A percentile compares a stretch with the other conserved stretches of the same genome.
phyloP scores from a whole-genome alignment of 35 echinoderm and acorn worm species.

The Heliocidaris erythrogramma region DNA sequence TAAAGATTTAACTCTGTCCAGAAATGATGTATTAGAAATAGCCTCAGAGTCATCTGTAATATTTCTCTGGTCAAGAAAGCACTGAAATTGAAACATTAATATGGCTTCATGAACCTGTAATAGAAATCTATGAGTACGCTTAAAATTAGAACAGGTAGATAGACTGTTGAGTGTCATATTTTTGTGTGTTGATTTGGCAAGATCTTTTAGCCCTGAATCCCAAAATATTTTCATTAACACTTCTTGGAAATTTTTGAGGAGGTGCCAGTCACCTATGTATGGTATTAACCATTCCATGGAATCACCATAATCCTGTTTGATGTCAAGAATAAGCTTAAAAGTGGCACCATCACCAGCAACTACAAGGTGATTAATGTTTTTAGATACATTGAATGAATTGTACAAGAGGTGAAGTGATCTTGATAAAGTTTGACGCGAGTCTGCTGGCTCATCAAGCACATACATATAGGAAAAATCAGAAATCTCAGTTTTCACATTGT shows the following conservation, averaged over 20 bases:
- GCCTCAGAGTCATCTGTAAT: not conserved
- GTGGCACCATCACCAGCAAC: slow-evolving; percentile 75
- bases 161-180: slow-evolving; percentile 26
- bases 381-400: not conserved
- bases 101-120: slow-evolving; percentile 33
- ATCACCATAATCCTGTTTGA: slow-evolving; percentile 69
- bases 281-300: slow-evolving; percentile 69
- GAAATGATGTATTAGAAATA: slow-evolving; percentile 23
- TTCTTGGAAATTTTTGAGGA: slow-evolving; percentile 72
- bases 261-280: slow-evolving; percentile 79
- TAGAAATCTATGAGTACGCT: slow-evolving; percentile 29
- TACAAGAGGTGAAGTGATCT: slow-evolving; percentile 32
- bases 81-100: slow-evolving; percentile 30
- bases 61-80: slow-evolving; percentile 35
- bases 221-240: slow-evolving; percentile 43
- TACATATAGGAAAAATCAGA: slow-evolving; percentile 17
- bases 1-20: slow-evolving; percentile 10
- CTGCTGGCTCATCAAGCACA: slow-evolving; percentile 35
- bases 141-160: slow-evolving; percentile 29
- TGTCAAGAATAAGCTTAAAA: slow-evolving; percentile 50
- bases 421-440: not conserved
- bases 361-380: slow-evolving; percentile 57
- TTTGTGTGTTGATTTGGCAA: slow-evolving; percentile 12
- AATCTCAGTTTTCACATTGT: slow-evolving; percentile 7
- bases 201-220: slow-evolving; percentile 17